Base-by-base conservation (phyloP, 2,797 vertebrate genomes). In the Sebastes trivittatus region DNA sequence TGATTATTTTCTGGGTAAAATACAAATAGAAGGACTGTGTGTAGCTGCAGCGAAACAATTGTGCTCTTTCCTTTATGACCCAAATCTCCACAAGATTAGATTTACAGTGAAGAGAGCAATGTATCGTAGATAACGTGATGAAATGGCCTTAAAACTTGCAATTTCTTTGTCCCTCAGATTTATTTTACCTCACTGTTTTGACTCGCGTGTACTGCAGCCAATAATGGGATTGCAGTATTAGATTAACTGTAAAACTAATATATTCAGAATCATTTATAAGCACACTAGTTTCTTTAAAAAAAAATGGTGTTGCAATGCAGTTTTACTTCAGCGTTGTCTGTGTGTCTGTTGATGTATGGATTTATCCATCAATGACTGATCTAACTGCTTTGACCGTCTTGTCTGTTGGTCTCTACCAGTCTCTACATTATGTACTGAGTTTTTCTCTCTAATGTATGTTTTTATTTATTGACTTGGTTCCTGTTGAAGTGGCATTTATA, bases 381-480 rank as follows among this genome's bases (percentile, higher is more conserved):
- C 86, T 72, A 68, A 81, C 69, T 66, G 75, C 52, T 91, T 78
- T 77, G 65, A 82, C 75, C 1, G 32, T 87, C 59, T 75, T 38
- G 69, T 89, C 74, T 61, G 74, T 81, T 34, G 49, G 18, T 75
- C 49, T n/a, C 49, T 11, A 77, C 18, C 55, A 81, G 23, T 80
- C 67, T 82, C 68, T 62, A 72, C 72, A 55, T 76, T 27, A 73
- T 72, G 36, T 67, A 68, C 55, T 38, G 3, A 56, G 61, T 79
- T 68, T 65, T 69, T 65, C 29, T 65, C 18, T 72, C 27, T 66
- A n/a, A 76, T 68, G 4, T 74, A 23, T 81, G 75, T 92, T 88
- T 87, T 91, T 88, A 92, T 93, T 93, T 92, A 92, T 93, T 89
- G 27, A 74, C 82, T 90, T 83, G 54, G 16, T 84, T 91, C 55